Evolutionary conservation across 2,113 vertebrate genomes (phyloP).

Genomic region (Psittacula cyanocephala): DNA sequence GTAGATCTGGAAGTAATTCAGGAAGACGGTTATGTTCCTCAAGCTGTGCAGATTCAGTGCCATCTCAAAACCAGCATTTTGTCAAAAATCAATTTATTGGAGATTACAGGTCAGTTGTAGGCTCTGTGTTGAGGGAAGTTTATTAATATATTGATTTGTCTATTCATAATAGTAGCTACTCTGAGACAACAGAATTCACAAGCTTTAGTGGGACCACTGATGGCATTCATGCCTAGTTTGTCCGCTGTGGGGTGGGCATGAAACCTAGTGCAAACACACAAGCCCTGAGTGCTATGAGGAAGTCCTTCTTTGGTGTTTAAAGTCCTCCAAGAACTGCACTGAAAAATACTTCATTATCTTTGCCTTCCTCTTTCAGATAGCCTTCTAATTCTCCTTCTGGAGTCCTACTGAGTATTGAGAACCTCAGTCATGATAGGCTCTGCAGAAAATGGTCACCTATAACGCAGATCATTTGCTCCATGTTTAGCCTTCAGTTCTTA

Average conservation of each 20-base stretch:
- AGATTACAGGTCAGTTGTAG: background rate
- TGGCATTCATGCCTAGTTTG: background rate
- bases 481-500: background rate
- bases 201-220: background rate
- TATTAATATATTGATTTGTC: background rate
- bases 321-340: background rate
- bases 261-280: background rate
- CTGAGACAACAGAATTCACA: background rate
- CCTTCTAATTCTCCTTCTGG: background rate
- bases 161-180: background rate
- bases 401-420: background rate
- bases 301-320: background rate
- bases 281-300: rapidly evolving
- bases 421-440: background rate
- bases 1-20: background rate
- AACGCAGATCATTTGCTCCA: background rate
- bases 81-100: background rate
- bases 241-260: background rate
- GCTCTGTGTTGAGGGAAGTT: background rate
- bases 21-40: background rate
- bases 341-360: background rate
- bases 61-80: background rate
- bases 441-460: background rate
- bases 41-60: background rate
- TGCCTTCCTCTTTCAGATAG: background rate